Percentiles rank a stretch among this genome's conserved stretches.
phyloP scores from a whole-genome alignment of 2,797 vertebrate genomes.

The Remorina albescens region DNA sequence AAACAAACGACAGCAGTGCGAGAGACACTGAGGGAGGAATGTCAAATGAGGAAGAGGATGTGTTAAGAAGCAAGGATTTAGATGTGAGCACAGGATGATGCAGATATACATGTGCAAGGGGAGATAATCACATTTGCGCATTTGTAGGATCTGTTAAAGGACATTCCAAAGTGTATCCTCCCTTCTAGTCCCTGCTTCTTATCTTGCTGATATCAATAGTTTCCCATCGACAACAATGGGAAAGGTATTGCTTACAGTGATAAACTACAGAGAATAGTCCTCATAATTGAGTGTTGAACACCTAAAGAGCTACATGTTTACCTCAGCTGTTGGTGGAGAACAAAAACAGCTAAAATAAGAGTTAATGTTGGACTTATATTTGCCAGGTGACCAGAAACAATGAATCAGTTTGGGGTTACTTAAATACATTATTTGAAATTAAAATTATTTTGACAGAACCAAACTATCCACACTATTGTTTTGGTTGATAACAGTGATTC shows the following conservation, averaged over 20 bases:
- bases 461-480: too few relatives aligned
- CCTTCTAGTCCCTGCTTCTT: constrained; percentile 12
- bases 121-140: constrained; percentile 31
- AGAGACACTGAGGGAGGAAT: constrained; percentile 47
- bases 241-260: neutral
- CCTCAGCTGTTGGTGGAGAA: neutral
- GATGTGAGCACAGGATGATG: constrained; percentile 29
- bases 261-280: neutral
- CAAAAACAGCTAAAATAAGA: neutral
- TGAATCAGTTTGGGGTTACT: too few relatives aligned
- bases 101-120: constrained; percentile 15
- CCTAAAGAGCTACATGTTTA: neutral
- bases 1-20: constrained; percentile 58
- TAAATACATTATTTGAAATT: too few relatives aligned
- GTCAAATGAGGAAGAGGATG: constrained; percentile 21
- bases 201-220: constrained; percentile 6
- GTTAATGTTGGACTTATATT: neutral
- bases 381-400: too few relatives aligned
- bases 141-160: constrained; percentile 14
- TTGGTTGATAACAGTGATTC: too few relatives aligned
- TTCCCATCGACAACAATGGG: neutral
- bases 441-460: too few relatives aligned
- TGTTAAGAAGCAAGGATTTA: constrained; percentile 26
- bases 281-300: neutral
- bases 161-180: constrained; percentile 9